These are phyloP conservation scores for Phrynosoma blainvillii DNA, from an alignment of 2,113 vertebrate species.

Conservation along the genomic window DNA sequence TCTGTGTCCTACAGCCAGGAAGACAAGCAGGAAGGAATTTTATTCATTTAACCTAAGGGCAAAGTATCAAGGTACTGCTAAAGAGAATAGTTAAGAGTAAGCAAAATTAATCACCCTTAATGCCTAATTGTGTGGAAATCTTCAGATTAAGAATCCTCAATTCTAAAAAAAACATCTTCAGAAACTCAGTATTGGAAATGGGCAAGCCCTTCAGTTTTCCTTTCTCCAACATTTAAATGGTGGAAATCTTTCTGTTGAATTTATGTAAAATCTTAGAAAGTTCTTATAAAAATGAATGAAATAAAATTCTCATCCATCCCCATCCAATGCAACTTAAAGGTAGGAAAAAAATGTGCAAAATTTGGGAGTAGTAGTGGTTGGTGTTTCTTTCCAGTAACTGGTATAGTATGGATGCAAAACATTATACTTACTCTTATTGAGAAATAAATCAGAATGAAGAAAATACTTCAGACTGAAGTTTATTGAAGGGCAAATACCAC, in stretches of 20 bases:
- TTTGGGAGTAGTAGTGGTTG: no score
- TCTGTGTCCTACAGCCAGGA: neutral
- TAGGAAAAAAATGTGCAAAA: no score
- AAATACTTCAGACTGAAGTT: no score
- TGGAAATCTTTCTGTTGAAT: neutral
- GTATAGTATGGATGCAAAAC: no score
- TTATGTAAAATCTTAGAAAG: no score
- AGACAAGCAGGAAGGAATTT: conserved; percentile 17
- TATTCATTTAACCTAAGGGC: conserved; percentile 1
- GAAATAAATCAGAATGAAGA: no score
- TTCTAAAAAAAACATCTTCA: neutral
- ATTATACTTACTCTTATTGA: no score
- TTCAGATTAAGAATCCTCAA: neutral
- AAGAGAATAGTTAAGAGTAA: conserved; percentile 19
- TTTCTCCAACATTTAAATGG: neutral
- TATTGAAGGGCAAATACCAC: no score
- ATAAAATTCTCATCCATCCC: no score
- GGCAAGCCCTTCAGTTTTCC: neutral
- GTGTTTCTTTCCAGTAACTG: no score
- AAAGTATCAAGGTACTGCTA: conserved; percentile 43
- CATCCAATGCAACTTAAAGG: no score
- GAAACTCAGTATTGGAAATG: neutral
- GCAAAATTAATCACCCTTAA: neutral
- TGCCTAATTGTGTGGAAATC: neutral
- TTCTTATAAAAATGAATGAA: no score